Percentiles rank a stretch among this genome's conserved stretches.
phyloP scores from a whole-genome alignment of 2,888 invertebrate genomes.

The Plemyria rubiginata region DNA sequence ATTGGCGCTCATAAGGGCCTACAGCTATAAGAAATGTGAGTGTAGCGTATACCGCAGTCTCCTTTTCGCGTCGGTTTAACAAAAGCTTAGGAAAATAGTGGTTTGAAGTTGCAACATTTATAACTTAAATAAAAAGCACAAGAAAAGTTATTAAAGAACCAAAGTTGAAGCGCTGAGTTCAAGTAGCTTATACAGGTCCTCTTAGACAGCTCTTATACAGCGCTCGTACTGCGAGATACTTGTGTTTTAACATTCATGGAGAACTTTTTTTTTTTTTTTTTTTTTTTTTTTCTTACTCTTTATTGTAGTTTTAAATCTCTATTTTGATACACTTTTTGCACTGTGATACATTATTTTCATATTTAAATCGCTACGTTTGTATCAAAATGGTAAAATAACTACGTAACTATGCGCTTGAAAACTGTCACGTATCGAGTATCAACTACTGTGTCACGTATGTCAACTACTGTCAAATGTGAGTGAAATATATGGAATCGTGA shows the following conservation, averaged over 20 bases:
- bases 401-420: no score
- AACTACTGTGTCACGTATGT: no score
- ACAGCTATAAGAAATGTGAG: no score
- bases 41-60: not conserved
- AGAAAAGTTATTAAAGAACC: constrained; percentile 17
- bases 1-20: no score
- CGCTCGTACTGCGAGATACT: not conserved
- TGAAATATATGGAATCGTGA: no score
- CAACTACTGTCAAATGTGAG: no score
- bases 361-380: no score
- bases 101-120: constrained; percentile 16
- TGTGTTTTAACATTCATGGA: not conserved
- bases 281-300: not conserved
- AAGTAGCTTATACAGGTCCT: constrained; percentile 1
- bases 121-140: constrained; percentile 19
- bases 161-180: constrained; percentile 17
- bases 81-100: not conserved
- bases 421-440: no score
- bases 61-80: constrained; percentile 1
- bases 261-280: not conserved
- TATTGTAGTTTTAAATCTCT: no score
- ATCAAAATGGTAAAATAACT: no score
- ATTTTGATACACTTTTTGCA: no score
- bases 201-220: not conserved
- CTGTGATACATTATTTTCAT: no score